Evolutionary conservation across 2,797 vertebrate species (phyloP), one percentile per base, ranked within the genome.

Genomic region (Nyctalus aviator): DNA sequence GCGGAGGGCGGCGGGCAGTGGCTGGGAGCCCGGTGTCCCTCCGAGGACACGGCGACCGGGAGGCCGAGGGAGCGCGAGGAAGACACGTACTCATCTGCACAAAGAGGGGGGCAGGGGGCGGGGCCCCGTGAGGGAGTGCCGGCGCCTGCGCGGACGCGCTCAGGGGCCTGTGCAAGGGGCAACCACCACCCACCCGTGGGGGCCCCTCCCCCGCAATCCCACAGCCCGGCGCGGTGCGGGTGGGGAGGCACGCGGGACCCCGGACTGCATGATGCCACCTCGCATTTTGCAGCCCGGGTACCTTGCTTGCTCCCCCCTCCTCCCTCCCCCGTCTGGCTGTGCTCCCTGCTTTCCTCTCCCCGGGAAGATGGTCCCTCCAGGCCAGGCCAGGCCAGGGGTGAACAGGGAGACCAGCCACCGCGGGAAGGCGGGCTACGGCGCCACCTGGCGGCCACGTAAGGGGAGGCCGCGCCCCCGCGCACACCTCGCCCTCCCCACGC

Each of bases 71-170:
- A 91, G 88, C 97, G 97, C 0, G 98, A 98, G 27, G 98, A 98
- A 48, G 98, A 98, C 82, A 99, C 98, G 69, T 99, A 99, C 96
- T 99, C 99, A 17, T 99, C 99, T 99, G 98, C 71, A 98, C 97
- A 6, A 32, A 8, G 46, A 2, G 53, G 62, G 37, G 6, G 37
- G 37, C 37, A 41, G 37, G 37, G 81, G 17, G 32, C 41, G 37
- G 90, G 87, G 84, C 84, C 57, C 3, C 2, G 84, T 88, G 5
- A 44, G 55, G 50, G 44, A 27, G 6, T 84, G 30, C 25, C 25
- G 57, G 57, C 23, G 55, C 55, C 55, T 2, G 55, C 0, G 55
- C 23, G 11, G 55, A 57, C 23, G 57, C 57, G 57, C 25, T 14
- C 30, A 17, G n/a, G 17, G 30, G 3, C 17, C 7, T 0, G 46